phyloP scores from a whole-genome alignment of 1,140 invertebrate species.

The Samia ricini region DNA sequence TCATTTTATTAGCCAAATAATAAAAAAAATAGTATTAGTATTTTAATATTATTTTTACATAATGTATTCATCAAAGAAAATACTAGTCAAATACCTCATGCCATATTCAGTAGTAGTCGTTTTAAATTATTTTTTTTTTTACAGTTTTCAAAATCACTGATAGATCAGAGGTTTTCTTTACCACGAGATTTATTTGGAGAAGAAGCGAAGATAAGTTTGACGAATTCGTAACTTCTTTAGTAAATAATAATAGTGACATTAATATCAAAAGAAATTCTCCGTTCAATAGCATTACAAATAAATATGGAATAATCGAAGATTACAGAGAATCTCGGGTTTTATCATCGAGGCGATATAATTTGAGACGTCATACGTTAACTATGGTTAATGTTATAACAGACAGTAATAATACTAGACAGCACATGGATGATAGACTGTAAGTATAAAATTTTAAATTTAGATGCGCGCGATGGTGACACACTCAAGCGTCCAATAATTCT shows the following conservation, averaged over 20 bases:
- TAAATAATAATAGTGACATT: too few relatives aligned
- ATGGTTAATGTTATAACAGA: conserved; percentile 63
- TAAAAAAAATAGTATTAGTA: too few relatives aligned
- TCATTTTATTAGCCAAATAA: too few relatives aligned
- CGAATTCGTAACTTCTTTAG: too few relatives aligned
- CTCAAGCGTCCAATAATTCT: too few relatives aligned
- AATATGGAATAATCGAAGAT: conserved; percentile 41
- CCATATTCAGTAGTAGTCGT: background rate
- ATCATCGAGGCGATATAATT: conserved; percentile 38
- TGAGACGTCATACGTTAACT: conserved; percentile 47
- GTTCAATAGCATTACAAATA: conserved; percentile 7
- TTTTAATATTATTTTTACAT: too few relatives aligned
- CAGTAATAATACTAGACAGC: conserved; percentile 53
- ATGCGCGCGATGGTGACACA: too few relatives aligned
- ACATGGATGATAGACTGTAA: conserved; percentile 64
- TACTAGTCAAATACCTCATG: too few relatives aligned
- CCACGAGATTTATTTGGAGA: conserved; percentile 38
- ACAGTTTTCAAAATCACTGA: conserved; percentile 54
- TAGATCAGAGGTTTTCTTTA: conserved; percentile 41
- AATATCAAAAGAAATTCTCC: too few relatives aligned
- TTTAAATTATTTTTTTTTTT: conserved; percentile 19
- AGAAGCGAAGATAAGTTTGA: background rate
- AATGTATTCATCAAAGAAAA: too few relatives aligned
- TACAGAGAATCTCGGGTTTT: conserved; percentile 37
- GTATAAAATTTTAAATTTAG: too few relatives aligned